A percentile compares a stretch with the other conserved stretches of the same genome.
phyloP scores from a whole-genome alignment of 2,113 vertebrate genomes.

The human region GRCh38 chr2:29772001-29772500 shows the following conservation, averaged over 20 bases:
- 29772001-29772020: background rate
- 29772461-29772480: background rate
- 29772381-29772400: slow-evolving; percentile 59
- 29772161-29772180: background rate
- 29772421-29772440: slow-evolving; percentile 37
- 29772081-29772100: background rate
- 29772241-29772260: slow-evolving; percentile 58
- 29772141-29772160: background rate
- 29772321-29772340: slow-evolving; percentile 37
- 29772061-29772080: background rate
- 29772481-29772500: background rate
- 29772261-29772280: slow-evolving; percentile 71
- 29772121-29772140: background rate
- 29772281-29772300: slow-evolving; percentile 47
- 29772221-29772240: slow-evolving; percentile 53
- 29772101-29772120: background rate
- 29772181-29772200: background rate
- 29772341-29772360: slow-evolving; percentile 50
- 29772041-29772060: background rate
- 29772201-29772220: background rate
- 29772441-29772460: background rate
- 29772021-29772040: background rate
- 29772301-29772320: slow-evolving; percentile 46
- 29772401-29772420: slow-evolving; percentile 61
- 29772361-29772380: slow-evolving; percentile 58